Base-by-base conservation (phyloP, 2,888 invertebrate genomes). In the Spodoptera littoralis region DNA sequence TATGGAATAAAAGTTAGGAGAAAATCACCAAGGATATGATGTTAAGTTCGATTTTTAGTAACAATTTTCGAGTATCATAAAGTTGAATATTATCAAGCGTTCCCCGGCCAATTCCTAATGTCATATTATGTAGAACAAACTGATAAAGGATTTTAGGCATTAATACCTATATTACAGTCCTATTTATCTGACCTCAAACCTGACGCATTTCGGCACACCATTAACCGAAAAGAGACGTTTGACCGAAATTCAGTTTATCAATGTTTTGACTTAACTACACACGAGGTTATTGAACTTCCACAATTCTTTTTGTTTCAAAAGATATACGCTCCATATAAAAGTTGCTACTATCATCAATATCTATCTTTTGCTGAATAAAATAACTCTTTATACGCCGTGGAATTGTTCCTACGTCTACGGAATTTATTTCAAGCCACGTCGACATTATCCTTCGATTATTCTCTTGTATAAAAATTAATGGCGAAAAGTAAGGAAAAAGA, bases 351-450 rank as follows among this genome's bases (percentile, higher is more conserved):
- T 49, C 45, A 75, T 76, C 59, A 66, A 76, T 76, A 62, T 70
- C 53, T 59, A 67, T 76, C 61, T 61, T 65, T 65, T 55, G 52
- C 48, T 18, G 57, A 70, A 36, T 45, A 55, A 60, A 76, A 76
- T 76, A 57, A 64, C 64, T 70, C 64, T 59, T 70, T 67, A 70
- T 60, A 56, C 22, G 48, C 47, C 55, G 50, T 27, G 44, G 62
- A 56, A 63, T 47, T 50, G 66, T 64, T 66, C 53, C 65, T 65
- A 70, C 52, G 47, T 72, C 65, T 60, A 57, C 43, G 49, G 63
- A 66, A 65, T 76, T 76, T 76, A 75, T 73, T 60, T 66, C 53
- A 44, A n/a, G 58, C 60, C 65, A 74, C 60, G 53, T 59, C 43
- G 8, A 47, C 9, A 47, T 50, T 69, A 53, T 60, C 51, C 71